Conservation (phyloP, 2,888 invertebrate species). For the Melanotus villosus region DNA sequence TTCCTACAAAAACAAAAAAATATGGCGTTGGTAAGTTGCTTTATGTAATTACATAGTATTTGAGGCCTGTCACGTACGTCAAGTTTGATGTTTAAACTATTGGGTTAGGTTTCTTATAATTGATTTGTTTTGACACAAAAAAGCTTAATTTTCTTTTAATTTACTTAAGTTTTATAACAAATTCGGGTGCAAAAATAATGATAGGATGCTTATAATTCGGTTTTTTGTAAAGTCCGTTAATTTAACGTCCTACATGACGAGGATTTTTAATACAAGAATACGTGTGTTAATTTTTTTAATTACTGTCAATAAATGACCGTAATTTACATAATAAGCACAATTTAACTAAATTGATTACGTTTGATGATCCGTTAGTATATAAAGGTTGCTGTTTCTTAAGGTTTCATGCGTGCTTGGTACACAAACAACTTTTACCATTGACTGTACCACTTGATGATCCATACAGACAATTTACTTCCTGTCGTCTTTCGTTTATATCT, state of each 20-base stretch:
- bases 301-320: not conserved
- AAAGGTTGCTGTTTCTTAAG: not conserved
- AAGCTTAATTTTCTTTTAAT: not conserved
- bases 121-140: constrained; percentile 40
- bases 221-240: not conserved
- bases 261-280: not conserved
- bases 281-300: not conserved
- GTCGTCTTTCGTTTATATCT: constrained; percentile 51
- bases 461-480: constrained; percentile 59
- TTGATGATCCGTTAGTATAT: not conserved
- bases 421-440: constrained; percentile 40
- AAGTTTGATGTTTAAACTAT: constrained; percentile 42
- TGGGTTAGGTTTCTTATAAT: constrained; percentile 47
- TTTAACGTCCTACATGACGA: not conserved
- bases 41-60: not conserved
- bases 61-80: not conserved
- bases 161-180: not conserved
- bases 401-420: constrained; percentile 16
- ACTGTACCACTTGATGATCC: constrained; percentile 55
- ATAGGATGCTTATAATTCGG: no score
- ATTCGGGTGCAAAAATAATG: no score
- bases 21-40: constrained; percentile 80
- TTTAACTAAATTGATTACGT: not conserved
- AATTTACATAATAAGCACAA: not conserved
- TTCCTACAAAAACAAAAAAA: constrained; percentile 80